Evolutionary conservation across 2,797 vertebrate species (phyloP).

Genomic region (Anguilla marmorata): DNA sequence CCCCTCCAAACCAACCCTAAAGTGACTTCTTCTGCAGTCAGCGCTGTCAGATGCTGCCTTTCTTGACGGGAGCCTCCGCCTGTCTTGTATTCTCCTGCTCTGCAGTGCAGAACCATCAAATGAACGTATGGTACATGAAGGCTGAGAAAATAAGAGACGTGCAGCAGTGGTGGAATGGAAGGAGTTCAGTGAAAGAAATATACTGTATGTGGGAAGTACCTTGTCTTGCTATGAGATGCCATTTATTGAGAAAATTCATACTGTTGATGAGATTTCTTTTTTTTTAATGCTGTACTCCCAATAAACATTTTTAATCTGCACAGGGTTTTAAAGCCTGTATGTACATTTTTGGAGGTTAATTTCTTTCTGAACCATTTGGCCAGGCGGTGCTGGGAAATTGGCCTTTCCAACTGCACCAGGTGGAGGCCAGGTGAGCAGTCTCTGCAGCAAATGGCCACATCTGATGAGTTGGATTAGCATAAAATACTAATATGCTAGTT

Average conservation of each 20-base stretch:
- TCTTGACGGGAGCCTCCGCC: background rate
- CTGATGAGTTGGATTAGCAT: constrained; percentile 2
- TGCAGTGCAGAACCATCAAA: background rate
- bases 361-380: constrained; percentile 9
- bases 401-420: background rate
- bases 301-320: background rate
- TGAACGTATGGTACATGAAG: background rate
- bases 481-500: constrained; percentile 3
- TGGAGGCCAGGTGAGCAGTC: background rate
- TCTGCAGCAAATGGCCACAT: background rate
- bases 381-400: constrained; percentile 17
- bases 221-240: background rate
- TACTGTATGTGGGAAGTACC: background rate
- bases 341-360: background rate
- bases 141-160: background rate
- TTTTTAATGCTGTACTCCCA: background rate
- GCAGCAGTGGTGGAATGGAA: background rate
- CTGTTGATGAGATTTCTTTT: background rate
- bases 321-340: background rate
- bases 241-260: background rate
- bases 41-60: constrained; percentile 4
- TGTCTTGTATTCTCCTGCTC: background rate
- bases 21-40: background rate
- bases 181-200: background rate
- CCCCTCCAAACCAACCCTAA: background rate